Conservation (phyloP, 2,888 invertebrate genomes). For the Thyatira batis region DNA sequence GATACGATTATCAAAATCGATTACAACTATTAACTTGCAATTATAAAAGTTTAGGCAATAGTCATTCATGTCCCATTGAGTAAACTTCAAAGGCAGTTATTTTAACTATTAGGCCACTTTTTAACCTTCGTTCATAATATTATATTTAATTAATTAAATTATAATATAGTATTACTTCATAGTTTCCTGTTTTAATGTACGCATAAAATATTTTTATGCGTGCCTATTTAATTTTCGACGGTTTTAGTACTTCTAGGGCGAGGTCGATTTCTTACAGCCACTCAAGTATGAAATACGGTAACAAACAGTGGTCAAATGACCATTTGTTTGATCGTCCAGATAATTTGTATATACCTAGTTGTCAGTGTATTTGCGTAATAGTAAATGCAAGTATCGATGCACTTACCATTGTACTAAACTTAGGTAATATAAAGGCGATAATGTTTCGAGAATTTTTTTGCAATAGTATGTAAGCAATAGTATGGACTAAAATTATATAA, state of each 20-base stretch:
- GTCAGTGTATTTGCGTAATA: constrained; percentile 14
- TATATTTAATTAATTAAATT: constrained; percentile 2
- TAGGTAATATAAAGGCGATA: background rate
- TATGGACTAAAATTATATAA: too few relatives aligned
- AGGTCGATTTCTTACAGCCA: background rate
- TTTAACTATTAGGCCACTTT: constrained; percentile 15
- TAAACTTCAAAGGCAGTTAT: constrained; percentile 9
- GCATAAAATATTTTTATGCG: background rate
- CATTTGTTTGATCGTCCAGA: constrained; percentile 23
- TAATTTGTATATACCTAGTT: constrained; percentile 12
- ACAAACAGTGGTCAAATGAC: constrained; percentile 2
- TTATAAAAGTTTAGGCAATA: background rate
- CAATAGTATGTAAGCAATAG: too few relatives aligned
- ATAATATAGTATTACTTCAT: background rate
- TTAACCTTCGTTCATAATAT: constrained; percentile 14
- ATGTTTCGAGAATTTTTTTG: background rate
- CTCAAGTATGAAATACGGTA: background rate
- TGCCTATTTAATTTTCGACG: background rate
- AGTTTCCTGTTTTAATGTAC: background rate
- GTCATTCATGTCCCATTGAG: background rate
- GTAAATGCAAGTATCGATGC: constrained; percentile 13
- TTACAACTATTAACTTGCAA: background rate
- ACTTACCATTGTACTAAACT: constrained; percentile 8
- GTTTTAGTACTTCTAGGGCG: background rate
- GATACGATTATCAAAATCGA: background rate